Base-by-base conservation (phyloP, 2,113 vertebrate genomes). In the Ornithorhynchus anatinus region DNA sequence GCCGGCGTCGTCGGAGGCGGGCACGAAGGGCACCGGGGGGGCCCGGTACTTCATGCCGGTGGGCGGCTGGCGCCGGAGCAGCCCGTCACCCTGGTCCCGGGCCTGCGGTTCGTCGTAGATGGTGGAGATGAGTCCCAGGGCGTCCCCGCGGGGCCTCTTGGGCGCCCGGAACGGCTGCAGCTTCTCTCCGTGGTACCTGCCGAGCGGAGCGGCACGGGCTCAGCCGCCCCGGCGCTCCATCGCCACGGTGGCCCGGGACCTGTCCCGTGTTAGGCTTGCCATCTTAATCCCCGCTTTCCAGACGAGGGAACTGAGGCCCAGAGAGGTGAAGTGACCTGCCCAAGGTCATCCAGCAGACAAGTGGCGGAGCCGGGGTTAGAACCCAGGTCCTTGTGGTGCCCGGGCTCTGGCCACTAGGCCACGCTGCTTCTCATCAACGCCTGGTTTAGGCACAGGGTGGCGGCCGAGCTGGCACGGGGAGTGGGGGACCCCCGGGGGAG, bases 181-280 rank as follows among this genome's bases (percentile, higher is more conserved):
- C 72, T 96, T 99, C 77, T 98, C 96, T 72, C 98, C 97, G 4
- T 98, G 98, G 88, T 99, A 99, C 54, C 98, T 99, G 81, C 4
- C 79, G 52, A 57, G 84, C 71, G 79, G 66, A 27, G 31, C 38
- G 11, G 8, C 20, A 37, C 40, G 16, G 6, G 44, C 2, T 47
- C 17, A 0, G 6, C 6, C 17, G 51, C 17, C 67, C n/a, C 52
- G 35, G 33, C 3, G 0, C 11, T 5, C 8, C 15, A 3, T 0
- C 20, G 29, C 17, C 6, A 40, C 25, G 42, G 60, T 20, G 31
- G 48, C 0, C 10, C 13, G 72, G 29, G 22, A 23, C 0, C 15
- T 0, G 35, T 11, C 23, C 3, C 56, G n/a, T n/a, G n/a, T n/a
- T n/a, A n/a, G n/a, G n/a, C n/a, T n/a, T n/a, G n/a, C n/a, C n/a